Evolutionary conservation across 2,888 invertebrate genomes (phyloP).

Genomic region (Actias luna): DNA sequence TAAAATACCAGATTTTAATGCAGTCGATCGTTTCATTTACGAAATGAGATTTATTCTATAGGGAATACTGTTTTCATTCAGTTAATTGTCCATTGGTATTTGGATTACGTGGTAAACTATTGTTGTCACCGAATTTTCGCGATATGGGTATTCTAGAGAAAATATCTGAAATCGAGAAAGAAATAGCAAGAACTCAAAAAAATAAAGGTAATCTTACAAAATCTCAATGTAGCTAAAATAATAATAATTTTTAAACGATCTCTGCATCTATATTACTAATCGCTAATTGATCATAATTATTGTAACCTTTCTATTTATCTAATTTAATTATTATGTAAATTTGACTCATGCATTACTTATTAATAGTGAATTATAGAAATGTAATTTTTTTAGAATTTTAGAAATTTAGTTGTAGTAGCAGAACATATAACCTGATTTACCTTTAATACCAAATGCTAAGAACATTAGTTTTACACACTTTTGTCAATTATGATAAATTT

Average conservation of each 20-base stretch:
- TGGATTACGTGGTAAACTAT: conserved; percentile 43
- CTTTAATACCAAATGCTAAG: too few relatives aligned
- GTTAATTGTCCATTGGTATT: conserved; percentile 17
- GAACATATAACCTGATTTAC: too few relatives aligned
- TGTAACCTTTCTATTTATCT: background rate
- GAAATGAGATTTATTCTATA: conserved; percentile 30
- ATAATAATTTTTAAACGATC: background rate
- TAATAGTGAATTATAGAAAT: background rate
- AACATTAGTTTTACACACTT: too few relatives aligned
- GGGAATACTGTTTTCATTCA: conserved; percentile 1
- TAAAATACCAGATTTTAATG: conserved; percentile 1
- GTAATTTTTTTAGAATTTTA: too few relatives aligned
- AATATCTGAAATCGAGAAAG: conserved; percentile 98
- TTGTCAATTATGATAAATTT: too few relatives aligned
- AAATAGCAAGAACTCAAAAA: conserved; percentile 99
- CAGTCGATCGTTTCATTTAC: background rate
- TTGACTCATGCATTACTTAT: background rate
- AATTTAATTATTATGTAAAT: background rate
- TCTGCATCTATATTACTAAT: background rate
- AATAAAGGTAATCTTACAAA: conserved; percentile 92
- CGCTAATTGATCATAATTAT: background rate
- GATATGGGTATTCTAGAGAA: conserved; percentile 99
- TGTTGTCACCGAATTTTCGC: conserved; percentile 29
- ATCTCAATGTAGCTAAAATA: background rate
- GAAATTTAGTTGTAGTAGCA: too few relatives aligned